Conservation (phyloP, 2,888 invertebrate species). For the Acanthosepion pharaonis region DNA sequence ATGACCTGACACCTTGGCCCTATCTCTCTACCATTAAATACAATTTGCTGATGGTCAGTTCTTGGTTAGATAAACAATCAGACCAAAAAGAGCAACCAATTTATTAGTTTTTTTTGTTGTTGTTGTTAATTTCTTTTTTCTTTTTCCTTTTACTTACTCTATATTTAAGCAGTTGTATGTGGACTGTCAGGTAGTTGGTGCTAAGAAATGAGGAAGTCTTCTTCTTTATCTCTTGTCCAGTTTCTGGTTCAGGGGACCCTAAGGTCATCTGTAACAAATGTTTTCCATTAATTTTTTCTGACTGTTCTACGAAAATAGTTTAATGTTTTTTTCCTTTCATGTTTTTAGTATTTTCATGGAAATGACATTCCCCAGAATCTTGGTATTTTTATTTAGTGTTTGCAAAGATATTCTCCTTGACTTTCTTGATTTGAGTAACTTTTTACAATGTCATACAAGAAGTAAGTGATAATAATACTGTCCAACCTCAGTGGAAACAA, state of each 20-base stretch:
- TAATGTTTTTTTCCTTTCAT: background rate
- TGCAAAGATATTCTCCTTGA: background rate
- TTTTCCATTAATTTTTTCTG: background rate
- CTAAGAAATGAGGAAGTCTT: background rate
- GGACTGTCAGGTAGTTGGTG: background rate
- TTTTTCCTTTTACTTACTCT: background rate
- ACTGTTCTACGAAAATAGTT: background rate
- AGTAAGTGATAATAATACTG: background rate
- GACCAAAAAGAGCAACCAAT: background rate
- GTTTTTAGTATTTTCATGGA: background rate
- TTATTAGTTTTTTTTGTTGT: background rate
- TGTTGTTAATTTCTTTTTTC: background rate
- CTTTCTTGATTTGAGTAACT: background rate
- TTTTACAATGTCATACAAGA: background rate
- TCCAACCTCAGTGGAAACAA: too few relatives aligned
- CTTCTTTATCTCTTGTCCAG: background rate
- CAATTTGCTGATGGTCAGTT: background rate
- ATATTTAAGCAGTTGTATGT: constrained; percentile 2
- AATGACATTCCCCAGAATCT: background rate
- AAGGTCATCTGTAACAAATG: constrained; percentile 20
- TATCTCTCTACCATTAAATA: background rate
- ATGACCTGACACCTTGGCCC: background rate
- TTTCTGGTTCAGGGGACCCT: background rate
- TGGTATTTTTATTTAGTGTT: too few relatives aligned
- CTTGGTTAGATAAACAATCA: constrained; percentile 4